phyloP scores from a whole-genome alignment of 1,140 invertebrate genomes.

The Dolichoris vasculosae region DNA sequence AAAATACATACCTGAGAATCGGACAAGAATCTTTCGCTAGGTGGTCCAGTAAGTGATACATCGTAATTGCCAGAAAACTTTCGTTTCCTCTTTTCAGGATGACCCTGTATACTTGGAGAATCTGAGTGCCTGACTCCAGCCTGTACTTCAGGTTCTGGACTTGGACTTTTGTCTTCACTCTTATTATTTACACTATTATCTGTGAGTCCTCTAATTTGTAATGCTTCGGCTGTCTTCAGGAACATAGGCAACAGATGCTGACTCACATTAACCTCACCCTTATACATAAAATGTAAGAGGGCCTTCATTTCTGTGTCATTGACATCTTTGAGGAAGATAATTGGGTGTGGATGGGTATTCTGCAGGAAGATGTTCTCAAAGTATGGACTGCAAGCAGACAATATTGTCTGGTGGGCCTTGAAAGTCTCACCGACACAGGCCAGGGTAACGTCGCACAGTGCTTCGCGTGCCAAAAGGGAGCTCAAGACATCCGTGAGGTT shows the following conservation, averaged over 20 bases:
- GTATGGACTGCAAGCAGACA: constrained; percentile 95
- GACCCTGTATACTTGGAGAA: constrained; percentile 67
- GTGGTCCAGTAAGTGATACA: constrained; percentile 79
- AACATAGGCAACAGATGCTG: constrained; percentile 91
- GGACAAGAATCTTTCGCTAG: constrained; percentile 78
- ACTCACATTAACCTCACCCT: constrained; percentile 91
- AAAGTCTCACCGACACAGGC: constrained; percentile 93
- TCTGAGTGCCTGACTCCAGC: constrained; percentile 64
- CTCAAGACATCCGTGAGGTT: constrained; percentile 92
- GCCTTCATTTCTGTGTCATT: constrained; percentile 90
- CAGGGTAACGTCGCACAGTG: constrained; percentile 93
- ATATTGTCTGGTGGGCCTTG: constrained; percentile 94
- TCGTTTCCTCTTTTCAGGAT: constrained; percentile 81
- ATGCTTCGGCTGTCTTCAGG: constrained; percentile 91
- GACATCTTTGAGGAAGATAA: constrained; percentile 93
- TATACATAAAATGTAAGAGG: constrained; percentile 92
- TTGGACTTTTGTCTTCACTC: constrained; percentile 67
- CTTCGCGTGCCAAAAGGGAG: constrained; percentile 88
- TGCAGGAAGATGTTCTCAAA: constrained; percentile 95
- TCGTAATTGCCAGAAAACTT: constrained; percentile 82
- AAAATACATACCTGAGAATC: constrained; percentile 78
- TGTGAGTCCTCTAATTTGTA: constrained; percentile 92
- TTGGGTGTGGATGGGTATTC: constrained; percentile 92
- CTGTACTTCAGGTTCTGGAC: constrained; percentile 68
- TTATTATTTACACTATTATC: constrained; percentile 82